Conservation (phyloP, 2,113 vertebrate species). For the Engystomops pustulosus region DNA sequence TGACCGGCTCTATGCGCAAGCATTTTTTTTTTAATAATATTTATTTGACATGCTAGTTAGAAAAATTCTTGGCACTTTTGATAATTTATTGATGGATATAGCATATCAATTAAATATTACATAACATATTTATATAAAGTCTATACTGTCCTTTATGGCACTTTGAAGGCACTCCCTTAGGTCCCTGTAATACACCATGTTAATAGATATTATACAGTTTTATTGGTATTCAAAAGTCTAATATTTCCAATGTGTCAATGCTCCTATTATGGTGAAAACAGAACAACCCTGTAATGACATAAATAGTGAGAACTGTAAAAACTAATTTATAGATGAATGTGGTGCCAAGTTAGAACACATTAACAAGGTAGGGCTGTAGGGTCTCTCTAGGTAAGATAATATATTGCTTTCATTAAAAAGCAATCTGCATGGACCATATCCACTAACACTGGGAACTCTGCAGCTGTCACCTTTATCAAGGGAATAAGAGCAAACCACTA, state of each 20-base stretch:
- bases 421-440: slow-evolving; percentile 88
- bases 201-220: background rate
- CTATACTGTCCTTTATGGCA: no score
- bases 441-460: slow-evolving; percentile 82
- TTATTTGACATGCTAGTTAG: no score
- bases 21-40: no score
- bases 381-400: slow-evolving; percentile 86
- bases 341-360: slow-evolving; percentile 80
- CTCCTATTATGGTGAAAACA: slow-evolving; percentile 38
- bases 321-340: slow-evolving; percentile 86
- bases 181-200: no score
- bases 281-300: slow-evolving; percentile 73
- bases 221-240: background rate
- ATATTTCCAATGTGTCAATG: slow-evolving; percentile 15
- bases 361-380: slow-evolving; percentile 81
- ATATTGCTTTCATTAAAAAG: slow-evolving; percentile 90
- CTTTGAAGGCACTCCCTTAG: no score
- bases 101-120: no score
- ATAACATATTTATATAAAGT: no score
- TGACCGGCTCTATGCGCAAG: no score
- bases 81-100: no score
- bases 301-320: slow-evolving; percentile 77
- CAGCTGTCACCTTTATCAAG: slow-evolving; percentile 87
- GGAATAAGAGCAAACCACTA: slow-evolving; percentile 83
- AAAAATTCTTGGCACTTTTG: no score